phyloP scores from a whole-genome alignment of 2,113 vertebrate species.

The Engystomops pustulosus region DNA sequence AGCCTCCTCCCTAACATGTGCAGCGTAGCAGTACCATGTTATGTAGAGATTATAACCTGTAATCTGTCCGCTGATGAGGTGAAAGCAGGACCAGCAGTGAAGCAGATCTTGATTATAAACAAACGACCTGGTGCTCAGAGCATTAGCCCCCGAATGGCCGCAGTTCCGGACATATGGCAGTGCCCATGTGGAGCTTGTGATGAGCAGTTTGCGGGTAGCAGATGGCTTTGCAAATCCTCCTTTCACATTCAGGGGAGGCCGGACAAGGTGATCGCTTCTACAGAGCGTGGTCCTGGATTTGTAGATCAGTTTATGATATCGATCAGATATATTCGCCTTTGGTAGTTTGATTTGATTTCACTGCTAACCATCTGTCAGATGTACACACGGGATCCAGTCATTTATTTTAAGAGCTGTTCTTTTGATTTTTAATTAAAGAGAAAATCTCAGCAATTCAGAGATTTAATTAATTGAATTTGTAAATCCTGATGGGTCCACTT shows the following conservation, averaged over 20 bases:
- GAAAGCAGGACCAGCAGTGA: neutral
- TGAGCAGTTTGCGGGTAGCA: neutral
- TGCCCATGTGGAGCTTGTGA: neutral
- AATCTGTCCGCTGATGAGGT: conserved; percentile 26
- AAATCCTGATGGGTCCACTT: too few relatives aligned
- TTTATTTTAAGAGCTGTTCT: too few relatives aligned
- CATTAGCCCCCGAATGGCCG: neutral
- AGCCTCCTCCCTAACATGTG: neutral
- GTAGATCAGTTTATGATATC: neutral
- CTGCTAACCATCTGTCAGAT: neutral
- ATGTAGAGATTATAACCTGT: conserved; percentile 2
- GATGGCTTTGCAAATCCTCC: conserved; percentile 8
- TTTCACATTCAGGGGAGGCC: neutral
- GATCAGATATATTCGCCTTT: neutral
- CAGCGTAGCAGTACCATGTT: neutral
- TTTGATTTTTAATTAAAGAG: too few relatives aligned
- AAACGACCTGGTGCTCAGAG: neutral
- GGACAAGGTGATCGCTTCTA: neutral
- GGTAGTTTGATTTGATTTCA: too few relatives aligned
- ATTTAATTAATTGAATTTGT: too few relatives aligned
- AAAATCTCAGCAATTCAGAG: too few relatives aligned
- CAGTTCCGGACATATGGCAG: conserved; percentile 13
- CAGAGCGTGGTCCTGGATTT: neutral
- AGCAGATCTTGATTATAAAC: neutral
- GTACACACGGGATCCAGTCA: neutral